Conservation (phyloP, 2,113 vertebrate genomes). For the Carassius auratus region DNA sequence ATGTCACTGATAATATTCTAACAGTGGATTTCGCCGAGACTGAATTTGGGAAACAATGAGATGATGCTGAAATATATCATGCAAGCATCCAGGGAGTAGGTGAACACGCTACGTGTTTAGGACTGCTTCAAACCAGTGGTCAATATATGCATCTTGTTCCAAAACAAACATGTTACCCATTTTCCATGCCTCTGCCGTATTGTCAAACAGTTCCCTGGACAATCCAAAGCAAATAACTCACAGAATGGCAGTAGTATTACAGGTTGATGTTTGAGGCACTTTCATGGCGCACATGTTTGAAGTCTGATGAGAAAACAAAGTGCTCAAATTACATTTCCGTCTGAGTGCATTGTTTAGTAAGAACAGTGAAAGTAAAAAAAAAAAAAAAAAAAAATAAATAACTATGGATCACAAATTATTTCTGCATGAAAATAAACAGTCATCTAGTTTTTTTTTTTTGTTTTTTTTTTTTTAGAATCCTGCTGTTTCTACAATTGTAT, state of each 20-base stretch:
- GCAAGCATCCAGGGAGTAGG: conserved; percentile 14
- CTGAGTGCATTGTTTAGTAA: conserved; percentile 43
- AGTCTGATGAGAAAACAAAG: conserved; percentile 14
- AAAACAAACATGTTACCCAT: conserved; percentile 53
- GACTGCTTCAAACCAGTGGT: conserved; percentile 36
- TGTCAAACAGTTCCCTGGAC: conserved; percentile 53
- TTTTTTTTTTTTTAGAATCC: neutral
- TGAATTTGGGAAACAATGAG: neutral
- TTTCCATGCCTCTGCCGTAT: conserved; percentile 48
- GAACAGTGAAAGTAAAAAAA: conserved; percentile 24
- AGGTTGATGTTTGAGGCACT: conserved; percentile 32
- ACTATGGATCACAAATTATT: neutral
- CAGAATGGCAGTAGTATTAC: conserved; percentile 22
- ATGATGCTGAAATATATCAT: conserved; percentile 14
- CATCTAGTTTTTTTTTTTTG: neutral
- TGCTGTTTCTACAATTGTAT: neutral
- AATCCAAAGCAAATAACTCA: conserved; percentile 48
- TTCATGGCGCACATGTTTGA: conserved; percentile 44
- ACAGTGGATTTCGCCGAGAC: conserved; percentile 3
- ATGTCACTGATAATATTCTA: neutral
- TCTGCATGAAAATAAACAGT: neutral
- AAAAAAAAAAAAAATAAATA: neutral
- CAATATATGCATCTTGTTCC: conserved; percentile 35
- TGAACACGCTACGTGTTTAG: conserved; percentile 27
- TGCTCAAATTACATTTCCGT: conserved; percentile 35